Evolutionary conservation across 1,140 invertebrate genomes (phyloP), one percentile per base, ranked within the genome.

Genomic region (Cydia splendana): DNA sequence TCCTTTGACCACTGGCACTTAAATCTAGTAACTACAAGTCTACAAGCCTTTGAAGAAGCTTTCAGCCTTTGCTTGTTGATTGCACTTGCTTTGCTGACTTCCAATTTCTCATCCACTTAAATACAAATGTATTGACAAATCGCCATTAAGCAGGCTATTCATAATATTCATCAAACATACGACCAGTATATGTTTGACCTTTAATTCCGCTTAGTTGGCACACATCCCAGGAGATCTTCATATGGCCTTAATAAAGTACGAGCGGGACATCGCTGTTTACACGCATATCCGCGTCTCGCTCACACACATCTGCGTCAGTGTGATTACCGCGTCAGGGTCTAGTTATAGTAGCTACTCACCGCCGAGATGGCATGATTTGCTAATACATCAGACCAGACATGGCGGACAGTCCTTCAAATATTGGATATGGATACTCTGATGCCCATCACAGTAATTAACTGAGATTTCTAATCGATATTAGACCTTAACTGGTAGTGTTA

Each of bases 371-470:
- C 13, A 24, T 24, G 57, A 18, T 62, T 24, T 62, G 20, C 9
- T n/a, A 62, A 62, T 62, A 62, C 10, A 10, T 24, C 5, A 9
- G 10, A 42, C 38, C 20, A 62, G 57, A 62, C 57, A 42, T 7
- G 38, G 38, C 57, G 24, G 57, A 62, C 57, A 24, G 57, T 57
- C 15, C 20, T 62, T 62, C 57, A 62, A 62, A 62, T 62, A 62
- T 62, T 62, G 57, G 57, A 18, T 62, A 62, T 62, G 57, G 57
- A 24, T 62, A 62, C 57, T 57, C 53, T 18, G 57, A 62, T 10
- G n/a, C 20, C 57, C 57, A 62, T 62, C 57, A 24, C 57, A 24
- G 57, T 62, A 62, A 62, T 62, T 62, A 62, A 62, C 20, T 10
- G 57, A 12, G 20, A 6, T 2, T 62, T 12, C 20, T 12, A 62